Base-by-base conservation (phyloP, 2,888 invertebrate genomes). In the Cartodere bifasciata region DNA sequence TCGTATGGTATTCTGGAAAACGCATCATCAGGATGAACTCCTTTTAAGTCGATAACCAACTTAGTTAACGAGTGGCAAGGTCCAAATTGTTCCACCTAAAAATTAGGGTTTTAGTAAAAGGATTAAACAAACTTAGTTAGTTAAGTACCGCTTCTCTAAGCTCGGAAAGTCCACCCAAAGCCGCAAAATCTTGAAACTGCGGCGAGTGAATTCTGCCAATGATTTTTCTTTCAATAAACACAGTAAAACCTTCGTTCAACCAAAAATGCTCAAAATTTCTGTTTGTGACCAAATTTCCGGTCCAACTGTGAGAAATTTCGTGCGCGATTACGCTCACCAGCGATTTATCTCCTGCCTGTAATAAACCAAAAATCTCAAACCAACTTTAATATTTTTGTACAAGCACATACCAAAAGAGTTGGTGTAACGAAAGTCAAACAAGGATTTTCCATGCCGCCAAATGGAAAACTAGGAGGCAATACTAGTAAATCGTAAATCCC, bases 361-460 rank as follows among this genome's bases (percentile, higher is more conserved):
- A n/a, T n/a, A n/a, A n/a, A n/a, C n/a, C n/a, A n/a, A n/a, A n/a
- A n/a, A n/a, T n/a, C n/a, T n/a, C n/a, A n/a, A n/a, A n/a, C n/a
- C n/a, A n/a, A n/a, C n/a, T n/a, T n/a, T n/a, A n/a, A n/a, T n/a
- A n/a, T n/a, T n/a, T n/a, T n/a, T n/a, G n/a, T n/a, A n/a, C n/a
- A n/a, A n/a, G n/a, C n/a, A n/a, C n/a, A n/a, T n/a, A n/a, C n/a
- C n/a, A 95, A 60, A 28, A 92, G 52, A 0, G 94, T 92, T 3
- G 94, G 94, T 0, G 94, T 92, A 3, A 92, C 81, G 60, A 95
- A 95, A 0, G 92, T 94, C 28, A 95, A 62, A 54, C 92, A 92
- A 0, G 94, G 94, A 65, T 95, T 94, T 61, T 95, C 94, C 94
- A 95, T 95, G 12, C 94, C 94, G 1, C 94, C 94, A 54, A 77